Evolutionary conservation across 2,113 vertebrate species (phyloP), one percentile per base, ranked within the genome.

Genomic region (Notarius lentiginosus): DNA sequence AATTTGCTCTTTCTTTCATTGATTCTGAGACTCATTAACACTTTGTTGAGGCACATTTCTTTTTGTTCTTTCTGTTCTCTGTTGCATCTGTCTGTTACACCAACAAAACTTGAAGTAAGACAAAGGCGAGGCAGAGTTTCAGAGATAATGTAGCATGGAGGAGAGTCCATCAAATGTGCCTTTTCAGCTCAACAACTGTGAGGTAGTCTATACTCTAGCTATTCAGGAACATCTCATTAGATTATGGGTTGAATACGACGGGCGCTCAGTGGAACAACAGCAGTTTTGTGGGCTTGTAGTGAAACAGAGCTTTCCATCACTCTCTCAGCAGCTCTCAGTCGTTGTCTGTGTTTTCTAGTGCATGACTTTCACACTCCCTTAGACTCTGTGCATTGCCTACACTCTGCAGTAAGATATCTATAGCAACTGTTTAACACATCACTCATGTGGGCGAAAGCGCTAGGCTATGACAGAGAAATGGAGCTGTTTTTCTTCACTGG

Each of bases 371-470:
- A 86, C 87, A 88, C 90, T 89, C 83, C 61, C 55, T 65, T 56
- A 66, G 66, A 56, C 84, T 63, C 89, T 92, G 88, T 87, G 86
- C 56, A n/a, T 82, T 86, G 87, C 86, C 86, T 76, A 79, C 41
- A 87, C 75, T 89, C 87, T 88, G 58, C 72, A 77, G 51, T 82
- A 86, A 88, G 92, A 92, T 95, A 95, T 94, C 93, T 95, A 95
- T 95, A 94, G 94, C 93, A 94, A 93, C 92, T 91, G 90, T 90
- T 90, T 92, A 92, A 92, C 93, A 94, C 91, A 91, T 93, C 91
- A 89, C 86, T 92, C 90, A 92, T 93, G 91, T 93, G 91, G 94
- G 94, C 87, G 93, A 94, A 90, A 89, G 92, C 90, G 92, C 91
- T 91, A 95, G 92, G 87, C 87, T 90, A 73, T 86, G 86, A 89